Evolutionary conservation across 1,140 invertebrate genomes (phyloP).

Genomic region (Aleiodes sp.): DNA sequence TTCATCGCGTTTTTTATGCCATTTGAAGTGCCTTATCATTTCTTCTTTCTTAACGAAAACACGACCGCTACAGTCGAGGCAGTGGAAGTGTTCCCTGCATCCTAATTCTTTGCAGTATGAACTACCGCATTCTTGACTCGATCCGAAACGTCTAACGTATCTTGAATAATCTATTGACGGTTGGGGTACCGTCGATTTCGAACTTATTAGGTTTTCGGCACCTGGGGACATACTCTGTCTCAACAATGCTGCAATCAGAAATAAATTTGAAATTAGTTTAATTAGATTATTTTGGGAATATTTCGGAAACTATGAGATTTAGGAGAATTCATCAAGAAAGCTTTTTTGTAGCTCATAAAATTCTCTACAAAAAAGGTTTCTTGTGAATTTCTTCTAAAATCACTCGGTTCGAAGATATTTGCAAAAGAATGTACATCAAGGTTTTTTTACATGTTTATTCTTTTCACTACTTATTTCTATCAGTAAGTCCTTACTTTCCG

Average conservation of each 20-base stretch:
- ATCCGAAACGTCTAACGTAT: slow-evolving; percentile 76
- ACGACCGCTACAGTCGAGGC: slow-evolving; percentile 87
- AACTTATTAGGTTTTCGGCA: slow-evolving; percentile 55
- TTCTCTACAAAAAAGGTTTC: too few relatives aligned
- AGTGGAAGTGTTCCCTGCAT: slow-evolving; percentile 93
- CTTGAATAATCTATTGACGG: slow-evolving; percentile 74
- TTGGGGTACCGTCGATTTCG: slow-evolving; percentile 55
- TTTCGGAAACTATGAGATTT: too few relatives aligned
- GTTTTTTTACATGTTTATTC: too few relatives aligned
- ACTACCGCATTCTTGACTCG: slow-evolving; percentile 75
- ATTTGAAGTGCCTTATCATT: slow-evolving; percentile 98
- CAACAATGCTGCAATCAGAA: slow-evolving; percentile 59
- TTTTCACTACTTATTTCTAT: too few relatives aligned
- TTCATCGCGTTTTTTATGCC: slow-evolving; percentile 99
- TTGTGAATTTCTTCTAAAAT: too few relatives aligned
- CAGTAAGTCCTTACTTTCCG: too few relatives aligned
- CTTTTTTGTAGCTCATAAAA: too few relatives aligned
- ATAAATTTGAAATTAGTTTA: not conserved
- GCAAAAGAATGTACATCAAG: too few relatives aligned
- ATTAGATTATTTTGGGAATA: too few relatives aligned
- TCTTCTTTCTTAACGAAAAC: slow-evolving; percentile 98
- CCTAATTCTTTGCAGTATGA: slow-evolving; percentile 72
- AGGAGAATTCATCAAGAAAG: too few relatives aligned
- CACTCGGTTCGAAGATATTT: too few relatives aligned
- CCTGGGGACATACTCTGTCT: slow-evolving; percentile 65